Conservation (phyloP, 1,140 invertebrate genomes). For the Cataglyphis hispanica region DNA sequence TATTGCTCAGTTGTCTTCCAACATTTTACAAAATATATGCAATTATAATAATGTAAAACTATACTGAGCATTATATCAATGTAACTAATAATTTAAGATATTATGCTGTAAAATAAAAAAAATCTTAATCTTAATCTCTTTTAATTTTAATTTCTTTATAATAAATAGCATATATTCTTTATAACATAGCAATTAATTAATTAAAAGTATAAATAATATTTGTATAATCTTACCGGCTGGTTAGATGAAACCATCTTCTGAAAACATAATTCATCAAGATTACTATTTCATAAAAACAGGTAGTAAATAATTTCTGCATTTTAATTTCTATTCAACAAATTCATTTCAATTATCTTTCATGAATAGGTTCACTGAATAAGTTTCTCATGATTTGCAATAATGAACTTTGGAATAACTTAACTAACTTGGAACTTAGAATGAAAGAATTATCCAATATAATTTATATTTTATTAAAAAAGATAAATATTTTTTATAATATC, state of each 20-base stretch:
- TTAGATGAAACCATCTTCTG: constrained; percentile 82
- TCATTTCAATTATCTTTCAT: not conserved
- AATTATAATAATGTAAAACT: constrained; percentile 73
- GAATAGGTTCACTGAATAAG: not conserved
- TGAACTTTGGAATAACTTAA: too few species aligned
- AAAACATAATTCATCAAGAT: constrained; percentile 40
- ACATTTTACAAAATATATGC: constrained; percentile 69
- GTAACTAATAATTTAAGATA: constrained; percentile 15
- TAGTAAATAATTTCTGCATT: constrained; percentile 20
- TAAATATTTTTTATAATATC: not conserved
- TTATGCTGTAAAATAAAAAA: not conserved
- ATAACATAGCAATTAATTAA: constrained; percentile 25
- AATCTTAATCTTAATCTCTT: constrained; percentile 6
- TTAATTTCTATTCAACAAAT: constrained; percentile 28
- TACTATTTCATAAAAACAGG: not conserved
- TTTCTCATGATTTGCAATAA: constrained; percentile 7
- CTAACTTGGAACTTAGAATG: too few species aligned
- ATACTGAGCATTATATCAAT: constrained; percentile 67
- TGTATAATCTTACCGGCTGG: constrained; percentile 79
- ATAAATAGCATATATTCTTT: too few species aligned
- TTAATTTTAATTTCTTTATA: constrained; percentile 6
- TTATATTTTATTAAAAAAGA: not conserved
- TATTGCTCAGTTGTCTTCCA: constrained; percentile 78
- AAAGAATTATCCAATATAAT: not conserved
- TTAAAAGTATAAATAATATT: not conserved